A percentile compares a stretch with the other conserved stretches of the same genome.
These are phyloP conservation scores for Trinectes maculatus DNA, from an alignment of 2,113 vertebrate genomes.

Conservation along the genomic window DNA sequence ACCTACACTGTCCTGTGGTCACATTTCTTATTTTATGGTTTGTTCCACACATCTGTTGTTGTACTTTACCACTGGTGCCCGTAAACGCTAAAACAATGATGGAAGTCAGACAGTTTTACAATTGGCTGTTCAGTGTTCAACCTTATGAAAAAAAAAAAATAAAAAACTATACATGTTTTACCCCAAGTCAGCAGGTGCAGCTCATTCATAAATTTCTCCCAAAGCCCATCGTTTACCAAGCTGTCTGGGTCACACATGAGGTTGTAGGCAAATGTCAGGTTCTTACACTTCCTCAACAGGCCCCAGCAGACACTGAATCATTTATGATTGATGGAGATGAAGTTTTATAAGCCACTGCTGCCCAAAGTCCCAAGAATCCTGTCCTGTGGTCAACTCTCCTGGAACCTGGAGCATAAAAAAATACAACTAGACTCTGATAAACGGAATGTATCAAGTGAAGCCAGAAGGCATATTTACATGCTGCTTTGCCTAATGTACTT, in stretches of 20 bases:
- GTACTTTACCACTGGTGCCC: neutral
- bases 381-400: neutral
- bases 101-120: constrained; percentile 11
- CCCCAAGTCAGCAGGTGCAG: constrained; percentile 47
- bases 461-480: constrained; percentile 60
- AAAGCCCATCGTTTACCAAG: constrained; percentile 42
- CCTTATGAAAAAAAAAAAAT: neutral
- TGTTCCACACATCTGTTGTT: neutral
- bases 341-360: constrained; percentile 32
- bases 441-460: constrained; percentile 48
- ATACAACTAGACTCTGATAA: constrained; percentile 47
- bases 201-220: constrained; percentile 44
- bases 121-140: neutral
- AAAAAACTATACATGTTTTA: neutral
- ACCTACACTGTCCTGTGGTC: constrained; percentile 3
- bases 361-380: constrained; percentile 7
- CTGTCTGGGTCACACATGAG: constrained; percentile 2
- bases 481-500: constrained; percentile 47
- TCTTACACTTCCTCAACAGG: constrained; percentile 34
- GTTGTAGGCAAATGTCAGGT: constrained; percentile 38
- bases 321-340: constrained; percentile 44
- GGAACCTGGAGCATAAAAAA: constrained; percentile 38
- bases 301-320: constrained; percentile 44
- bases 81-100: constrained; percentile 12
- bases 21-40: constrained; percentile 1